Base-by-base conservation (phyloP, 2,888 invertebrate species). In the Hedya salicella region DNA sequence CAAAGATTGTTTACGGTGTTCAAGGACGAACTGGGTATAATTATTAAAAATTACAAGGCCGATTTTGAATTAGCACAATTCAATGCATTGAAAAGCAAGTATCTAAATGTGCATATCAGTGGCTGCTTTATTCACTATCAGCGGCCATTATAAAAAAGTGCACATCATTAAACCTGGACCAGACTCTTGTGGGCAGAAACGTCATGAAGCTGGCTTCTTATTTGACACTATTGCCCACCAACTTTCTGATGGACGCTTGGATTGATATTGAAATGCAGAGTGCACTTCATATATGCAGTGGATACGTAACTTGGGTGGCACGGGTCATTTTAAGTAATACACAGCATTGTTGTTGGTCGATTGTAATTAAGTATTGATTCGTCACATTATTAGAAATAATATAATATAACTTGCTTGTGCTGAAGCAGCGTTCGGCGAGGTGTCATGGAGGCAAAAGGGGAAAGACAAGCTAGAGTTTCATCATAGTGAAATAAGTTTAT, bases 31-130 rank as follows among this genome's bases (percentile, higher is more conserved):
- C 32, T 50, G 3, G 32, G 32, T 32, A 32, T 50, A 9, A 9
- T 14, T 16, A 50, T 30, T 16, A 50, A 32, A 30, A 32, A 32
- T 9, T 50, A n/a, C 16, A 50, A 50, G 11, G 50, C 50, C 3
- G 50, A 50, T 16, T 50, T 50, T 21, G 32, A 32, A 50, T 5
- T n/a, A n/a, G n/a, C n/a, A n/a, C n/a, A n/a, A n/a, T n/a, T n/a
- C n/a, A n/a, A n/a, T n/a, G n/a, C n/a, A 16, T 19, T 50, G 2
- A 50, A 50, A 50, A 50, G 32, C 16, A 14, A 32, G 4, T 50
- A 50, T 16, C 50, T 32, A 1, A 32, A 50, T 32, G 16, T 32
- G 1, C 16, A n/a, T 9, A 21, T 32, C 0, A 50, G 32, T 16
- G 30, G 50, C 1, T 50, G 46, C 19, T n/a, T 50, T 50, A 32